These are phyloP conservation scores for Andrena trimmerana DNA, from an alignment of 2,888 invertebrate species.

Conservation along the genomic window DNA sequence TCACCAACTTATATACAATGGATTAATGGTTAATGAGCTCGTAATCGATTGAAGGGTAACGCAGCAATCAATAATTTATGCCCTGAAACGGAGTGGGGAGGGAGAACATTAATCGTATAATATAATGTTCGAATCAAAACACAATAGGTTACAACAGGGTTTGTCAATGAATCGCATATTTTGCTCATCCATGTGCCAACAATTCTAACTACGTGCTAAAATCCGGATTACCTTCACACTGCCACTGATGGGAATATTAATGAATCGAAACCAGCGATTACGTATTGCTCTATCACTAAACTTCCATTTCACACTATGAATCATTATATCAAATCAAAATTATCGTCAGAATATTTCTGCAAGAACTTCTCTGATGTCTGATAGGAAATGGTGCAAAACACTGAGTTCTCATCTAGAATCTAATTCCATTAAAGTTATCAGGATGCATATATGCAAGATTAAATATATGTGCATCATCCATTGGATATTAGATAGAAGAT, in stretches of 20 bases:
- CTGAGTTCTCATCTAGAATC: too few species aligned
- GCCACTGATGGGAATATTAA: too few species aligned
- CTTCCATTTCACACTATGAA: too few species aligned
- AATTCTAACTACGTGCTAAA: not conserved
- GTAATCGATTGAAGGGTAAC: conserved; percentile 33
- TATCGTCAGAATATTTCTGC: too few species aligned
- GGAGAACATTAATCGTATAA: not conserved
- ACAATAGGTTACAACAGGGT: not conserved
- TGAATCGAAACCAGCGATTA: too few species aligned
- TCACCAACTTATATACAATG: conserved; percentile 8
- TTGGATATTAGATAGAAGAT: not conserved
- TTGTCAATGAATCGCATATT: not conserved
- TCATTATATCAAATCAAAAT: too few species aligned
- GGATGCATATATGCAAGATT: too few species aligned
- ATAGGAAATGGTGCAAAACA: too few species aligned
- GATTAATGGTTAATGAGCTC: conserved; percentile 30
- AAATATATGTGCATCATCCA: not conserved
- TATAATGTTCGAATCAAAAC: conserved; percentile 2
- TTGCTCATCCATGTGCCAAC: not conserved
- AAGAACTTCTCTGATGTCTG: too few species aligned
- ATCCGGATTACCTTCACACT: too few species aligned
- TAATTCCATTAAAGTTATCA: too few species aligned
- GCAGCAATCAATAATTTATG: conserved; percentile 38
- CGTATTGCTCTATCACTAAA: too few species aligned
- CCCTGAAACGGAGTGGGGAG: not conserved